Evolutionary conservation across 2,113 vertebrate species (phyloP).

Genomic region (Cairina moschata): DNA sequence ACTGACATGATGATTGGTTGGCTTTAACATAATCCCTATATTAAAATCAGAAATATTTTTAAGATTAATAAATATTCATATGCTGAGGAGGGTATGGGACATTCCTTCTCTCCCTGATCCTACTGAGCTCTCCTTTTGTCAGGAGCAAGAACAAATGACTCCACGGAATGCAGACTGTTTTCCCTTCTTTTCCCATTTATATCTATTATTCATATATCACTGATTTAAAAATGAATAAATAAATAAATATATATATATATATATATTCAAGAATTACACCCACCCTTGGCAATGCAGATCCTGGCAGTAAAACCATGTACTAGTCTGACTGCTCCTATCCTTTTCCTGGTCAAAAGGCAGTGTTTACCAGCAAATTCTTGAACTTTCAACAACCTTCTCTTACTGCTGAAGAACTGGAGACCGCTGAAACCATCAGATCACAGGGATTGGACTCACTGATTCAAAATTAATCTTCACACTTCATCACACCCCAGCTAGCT

Average conservation of each 20-base stretch:
- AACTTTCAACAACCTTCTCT: not conserved
- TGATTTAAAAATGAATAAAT: not conserved
- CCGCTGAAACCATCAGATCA: fast-evolving
- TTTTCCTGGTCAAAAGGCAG: not conserved
- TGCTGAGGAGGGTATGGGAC: not conserved
- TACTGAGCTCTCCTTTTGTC: not conserved
- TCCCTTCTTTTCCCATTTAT: not conserved
- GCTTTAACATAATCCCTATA: not conserved
- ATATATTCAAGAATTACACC: not conserved
- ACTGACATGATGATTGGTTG: not conserved
- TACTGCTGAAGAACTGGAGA: not conserved
- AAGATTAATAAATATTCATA: not conserved
- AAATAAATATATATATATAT: no score
- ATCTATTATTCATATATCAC: not conserved
- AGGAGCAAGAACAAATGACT: not conserved
- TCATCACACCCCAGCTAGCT: not conserved
- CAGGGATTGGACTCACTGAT: not conserved
- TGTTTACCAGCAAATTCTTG: not conserved
- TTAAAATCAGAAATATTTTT: not conserved
- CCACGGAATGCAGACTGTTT: not conserved
- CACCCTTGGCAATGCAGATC: not conserved
- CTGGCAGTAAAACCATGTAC: not conserved
- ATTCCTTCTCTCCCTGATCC: not conserved
- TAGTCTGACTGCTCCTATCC: not conserved
- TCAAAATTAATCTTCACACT: not conserved